Evolutionary conservation across 2,888 invertebrate genomes (phyloP).

Genomic region (Sylvicola fuscatus): DNA sequence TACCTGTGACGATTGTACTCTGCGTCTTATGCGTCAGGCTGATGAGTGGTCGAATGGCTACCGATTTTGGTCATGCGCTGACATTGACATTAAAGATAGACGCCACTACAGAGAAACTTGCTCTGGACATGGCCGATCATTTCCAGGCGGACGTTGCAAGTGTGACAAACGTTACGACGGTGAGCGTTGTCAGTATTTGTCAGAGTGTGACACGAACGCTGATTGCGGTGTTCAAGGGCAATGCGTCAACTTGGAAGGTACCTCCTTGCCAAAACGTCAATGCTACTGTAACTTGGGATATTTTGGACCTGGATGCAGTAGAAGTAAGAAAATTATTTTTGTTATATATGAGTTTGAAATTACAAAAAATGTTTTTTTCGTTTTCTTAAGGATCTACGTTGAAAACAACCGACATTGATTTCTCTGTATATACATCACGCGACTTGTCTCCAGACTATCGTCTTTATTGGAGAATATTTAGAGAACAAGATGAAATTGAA

Average conservation of each 20-base stretch:
- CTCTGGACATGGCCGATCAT: slow-evolving; percentile 63
- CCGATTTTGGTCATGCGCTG: slow-evolving; percentile 89
- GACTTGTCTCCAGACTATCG: slow-evolving; percentile 53
- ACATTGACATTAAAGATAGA: slow-evolving; percentile 54
- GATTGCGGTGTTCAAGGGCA: slow-evolving; percentile 77
- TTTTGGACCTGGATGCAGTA: slow-evolving; percentile 67
- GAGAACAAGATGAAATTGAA: slow-evolving; percentile 71
- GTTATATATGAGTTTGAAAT: not conserved
- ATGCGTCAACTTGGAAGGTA: slow-evolving; percentile 63
- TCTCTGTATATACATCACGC: slow-evolving; percentile 44
- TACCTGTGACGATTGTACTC: slow-evolving; percentile 72
- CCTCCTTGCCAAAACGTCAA: slow-evolving; percentile 57
- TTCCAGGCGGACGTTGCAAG: slow-evolving; percentile 55
- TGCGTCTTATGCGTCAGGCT: slow-evolving; percentile 76
- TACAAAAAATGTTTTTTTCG: not conserved
- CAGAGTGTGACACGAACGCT: slow-evolving; percentile 66
- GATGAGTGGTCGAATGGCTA: slow-evolving; percentile 74
- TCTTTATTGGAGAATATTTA: slow-evolving; percentile 69
- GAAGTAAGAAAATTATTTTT: slow-evolving; percentile 35
- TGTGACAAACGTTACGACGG: slow-evolving; percentile 69
- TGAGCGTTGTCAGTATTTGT: slow-evolving; percentile 63
- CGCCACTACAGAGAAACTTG: slow-evolving; percentile 62
- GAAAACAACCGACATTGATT: slow-evolving; percentile 50
- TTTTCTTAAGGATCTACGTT: slow-evolving; percentile 51
- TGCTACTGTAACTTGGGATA: slow-evolving; percentile 85